Evolutionary conservation across 1,140 invertebrate species (phyloP).

Genomic region (Sesamia nonagrioides): DNA sequence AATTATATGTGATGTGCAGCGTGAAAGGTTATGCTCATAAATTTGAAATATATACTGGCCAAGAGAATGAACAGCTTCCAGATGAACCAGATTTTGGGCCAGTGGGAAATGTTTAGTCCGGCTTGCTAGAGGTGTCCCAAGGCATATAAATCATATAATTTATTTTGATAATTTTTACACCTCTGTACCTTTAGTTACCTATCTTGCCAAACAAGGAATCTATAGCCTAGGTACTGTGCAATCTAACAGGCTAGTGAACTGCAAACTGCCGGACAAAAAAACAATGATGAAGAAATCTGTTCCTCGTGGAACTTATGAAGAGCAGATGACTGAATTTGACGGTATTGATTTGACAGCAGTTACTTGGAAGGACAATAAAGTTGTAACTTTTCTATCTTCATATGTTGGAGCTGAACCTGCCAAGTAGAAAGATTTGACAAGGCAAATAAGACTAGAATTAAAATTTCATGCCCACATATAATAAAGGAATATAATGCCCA

Average conservation of each 20-base stretch:
- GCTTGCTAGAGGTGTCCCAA: slow-evolving; percentile 61
- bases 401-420: slow-evolving; percentile 55
- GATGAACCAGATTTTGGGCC: slow-evolving; percentile 67
- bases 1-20: slow-evolving; percentile 71
- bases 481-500: slow-evolving; percentile 65
- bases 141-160: slow-evolving; percentile 63
- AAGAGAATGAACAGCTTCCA: slow-evolving; percentile 53
- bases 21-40: slow-evolving; percentile 59
- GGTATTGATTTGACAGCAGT: slow-evolving; percentile 64
- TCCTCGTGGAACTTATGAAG: slow-evolving; percentile 64
- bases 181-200: slow-evolving; percentile 61
- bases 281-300: slow-evolving; percentile 67
- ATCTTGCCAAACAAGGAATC: slow-evolving; percentile 66
- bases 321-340: slow-evolving; percentile 64
- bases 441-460: slow-evolving; percentile 52
- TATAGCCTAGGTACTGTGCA: slow-evolving; percentile 63
- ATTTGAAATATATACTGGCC: slow-evolving; percentile 64
- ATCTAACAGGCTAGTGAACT: slow-evolving; percentile 66
- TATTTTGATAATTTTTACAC: slow-evolving; percentile 72
- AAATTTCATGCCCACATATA: slow-evolving; percentile 54
- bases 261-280: slow-evolving; percentile 65
- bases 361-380: slow-evolving; percentile 66
- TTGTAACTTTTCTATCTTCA: slow-evolving; percentile 59
- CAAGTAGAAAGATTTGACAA: slow-evolving; percentile 55
- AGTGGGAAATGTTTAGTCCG: slow-evolving; percentile 62